Conservation (phyloP, 2,888 invertebrate species). For the Diplolepis rosae region DNA sequence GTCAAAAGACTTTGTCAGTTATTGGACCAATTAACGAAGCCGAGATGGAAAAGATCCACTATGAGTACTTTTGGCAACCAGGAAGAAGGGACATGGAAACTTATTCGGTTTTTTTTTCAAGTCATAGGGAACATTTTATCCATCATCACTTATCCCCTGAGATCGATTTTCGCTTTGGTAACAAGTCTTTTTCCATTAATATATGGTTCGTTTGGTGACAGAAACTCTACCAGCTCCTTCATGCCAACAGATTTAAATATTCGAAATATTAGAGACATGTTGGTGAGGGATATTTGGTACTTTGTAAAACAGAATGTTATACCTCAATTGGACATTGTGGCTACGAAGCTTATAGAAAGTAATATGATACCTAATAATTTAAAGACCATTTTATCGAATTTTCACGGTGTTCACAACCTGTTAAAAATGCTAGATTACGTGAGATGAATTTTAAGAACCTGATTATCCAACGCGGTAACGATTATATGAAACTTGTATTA, state of each 20-base stretch:
- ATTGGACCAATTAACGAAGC: neutral
- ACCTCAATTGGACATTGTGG: neutral
- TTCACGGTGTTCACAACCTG: neutral
- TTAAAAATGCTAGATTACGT: neutral
- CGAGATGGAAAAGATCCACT: neutral
- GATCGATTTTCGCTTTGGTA: neutral
- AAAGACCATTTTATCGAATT: neutral
- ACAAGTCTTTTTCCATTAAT: neutral
- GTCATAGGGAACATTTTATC: neutral
- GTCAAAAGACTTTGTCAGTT: neutral
- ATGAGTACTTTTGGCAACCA: neutral
- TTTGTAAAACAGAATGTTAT: neutral
- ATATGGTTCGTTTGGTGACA: neutral
- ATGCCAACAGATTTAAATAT: neutral
- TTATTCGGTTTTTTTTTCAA: neutral
- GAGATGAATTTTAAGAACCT: neutral
- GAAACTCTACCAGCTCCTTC: neutral
- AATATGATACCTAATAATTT: neutral
- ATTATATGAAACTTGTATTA: too few species aligned
- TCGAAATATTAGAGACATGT: neutral
- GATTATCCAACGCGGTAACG: too few species aligned
- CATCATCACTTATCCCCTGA: neutral
- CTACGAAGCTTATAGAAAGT: neutral
- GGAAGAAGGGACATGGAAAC: neutral
- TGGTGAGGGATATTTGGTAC: neutral